Evolutionary conservation across 2,113 vertebrate genomes (phyloP), one percentile per base, ranked within the genome.

Genomic region (Plotosus lineatus): DNA sequence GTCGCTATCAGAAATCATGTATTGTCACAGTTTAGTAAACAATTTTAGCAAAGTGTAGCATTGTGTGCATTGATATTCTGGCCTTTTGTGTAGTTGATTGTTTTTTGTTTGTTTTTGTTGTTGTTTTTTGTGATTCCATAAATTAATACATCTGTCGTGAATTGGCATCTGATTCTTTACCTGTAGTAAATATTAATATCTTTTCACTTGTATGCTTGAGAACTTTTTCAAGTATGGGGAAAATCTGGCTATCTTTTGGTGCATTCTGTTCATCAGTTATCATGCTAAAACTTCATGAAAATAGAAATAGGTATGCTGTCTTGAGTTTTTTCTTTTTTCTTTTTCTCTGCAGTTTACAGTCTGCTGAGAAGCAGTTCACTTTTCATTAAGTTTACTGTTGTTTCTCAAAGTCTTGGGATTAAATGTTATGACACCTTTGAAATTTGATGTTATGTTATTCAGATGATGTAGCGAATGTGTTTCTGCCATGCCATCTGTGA

Each of bases 211-310:
- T 38, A 36, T 65, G 81, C 61, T 51, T 58, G 53, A 76, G 38
- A 65, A 79, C 71, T 76, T 0, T 3, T 77, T 53, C 71, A 75
- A 46, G 36, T 82, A 63, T 82, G 75, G 23, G 60, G 50, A 36
- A 36, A 60, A 74, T 74, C 58, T 50, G 68, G 78, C 80, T 82
- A 53, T 53, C 65, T 53, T 68, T 76, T 48, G 15, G 51, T 65
- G 48, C 44, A 26, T 60, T 65, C 61, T 12, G 9, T 75, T 68
- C 83, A 11, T 75, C 42, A 63, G 55, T 63, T 73, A 33, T 53
- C 33, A 31, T 36, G 6, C 72, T n/a, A 36, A 81, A 65, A 19
- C 38, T 61, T 17, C 26, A 12, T 36, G 33, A 11, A 81, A 42
- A 14, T 28, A 8, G 12, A 33, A 42, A 42, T 9, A 46, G 40